Evolutionary conservation across 2,888 invertebrate genomes (phyloP).

Genomic region (Heteromurus nitidus): DNA sequence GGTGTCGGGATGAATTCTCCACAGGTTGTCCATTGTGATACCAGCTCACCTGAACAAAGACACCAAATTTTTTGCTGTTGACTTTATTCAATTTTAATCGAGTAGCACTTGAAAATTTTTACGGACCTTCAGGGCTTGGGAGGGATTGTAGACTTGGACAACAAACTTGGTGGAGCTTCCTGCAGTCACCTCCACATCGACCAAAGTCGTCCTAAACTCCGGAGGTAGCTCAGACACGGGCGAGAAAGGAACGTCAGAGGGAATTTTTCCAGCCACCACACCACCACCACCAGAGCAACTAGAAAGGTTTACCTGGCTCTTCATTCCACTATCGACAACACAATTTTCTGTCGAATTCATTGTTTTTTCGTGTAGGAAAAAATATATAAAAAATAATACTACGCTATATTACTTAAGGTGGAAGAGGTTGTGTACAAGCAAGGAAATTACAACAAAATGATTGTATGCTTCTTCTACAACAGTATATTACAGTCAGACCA

Average conservation of each 20-base stretch:
- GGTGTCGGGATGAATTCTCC: constrained; percentile 23
- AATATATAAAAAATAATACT: constrained; percentile 20
- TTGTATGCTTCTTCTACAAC: background rate
- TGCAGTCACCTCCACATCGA: constrained; percentile 56
- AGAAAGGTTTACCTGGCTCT: constrained; percentile 29
- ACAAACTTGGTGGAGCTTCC: constrained; percentile 60
- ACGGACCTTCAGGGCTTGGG: constrained; percentile 31
- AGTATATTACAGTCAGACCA: background rate
- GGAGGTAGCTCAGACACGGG: constrained; percentile 26
- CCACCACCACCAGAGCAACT: constrained; percentile 11
- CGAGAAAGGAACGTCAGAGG: background rate
- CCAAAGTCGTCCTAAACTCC: constrained; percentile 53
- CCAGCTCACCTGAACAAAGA: constrained; percentile 45
- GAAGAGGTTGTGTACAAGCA: background rate
- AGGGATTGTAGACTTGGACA: constrained; percentile 45
- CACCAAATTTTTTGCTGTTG: too few species aligned
- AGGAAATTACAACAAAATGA: background rate
- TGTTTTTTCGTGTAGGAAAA: constrained; percentile 38
- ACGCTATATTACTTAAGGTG: background rate
- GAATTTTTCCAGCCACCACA: background rate
- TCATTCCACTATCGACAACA: constrained; percentile 21
- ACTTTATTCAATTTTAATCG: too few species aligned
- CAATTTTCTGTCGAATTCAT: constrained; percentile 60
- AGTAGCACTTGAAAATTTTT: background rate
- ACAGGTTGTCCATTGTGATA: constrained; percentile 55